Percentiles rank a stretch among this genome's conserved stretches.
Conservation (phyloP, 2,888 invertebrate species). For the Trissolcus brochymenae region DNA sequence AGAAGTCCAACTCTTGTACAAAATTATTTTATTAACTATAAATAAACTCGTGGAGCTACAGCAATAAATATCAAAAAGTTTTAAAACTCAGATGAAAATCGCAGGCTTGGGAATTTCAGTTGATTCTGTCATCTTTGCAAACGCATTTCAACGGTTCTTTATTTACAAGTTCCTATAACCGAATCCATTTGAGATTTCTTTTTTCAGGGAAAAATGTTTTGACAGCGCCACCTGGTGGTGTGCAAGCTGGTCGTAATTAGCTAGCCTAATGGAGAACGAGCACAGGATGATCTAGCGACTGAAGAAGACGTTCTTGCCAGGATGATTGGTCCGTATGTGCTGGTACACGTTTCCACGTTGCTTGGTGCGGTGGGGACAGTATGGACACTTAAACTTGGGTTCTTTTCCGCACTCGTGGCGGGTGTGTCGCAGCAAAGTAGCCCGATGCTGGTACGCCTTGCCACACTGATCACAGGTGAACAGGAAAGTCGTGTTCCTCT, state of each 20-base stretch:
- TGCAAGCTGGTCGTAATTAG: neutral
- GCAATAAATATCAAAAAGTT: conserved; percentile 9
- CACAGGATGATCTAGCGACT: conserved; percentile 8
- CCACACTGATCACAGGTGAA: conserved; percentile 74
- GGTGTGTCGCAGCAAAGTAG: conserved; percentile 73
- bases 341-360: conserved; percentile 71
- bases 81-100: no score
- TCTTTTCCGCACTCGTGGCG: conserved; percentile 74
- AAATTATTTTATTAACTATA: conserved; percentile 48
- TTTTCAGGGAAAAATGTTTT: no score
- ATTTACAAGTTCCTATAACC: no score
- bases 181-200: no score
- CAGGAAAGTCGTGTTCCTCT: conserved; percentile 42
- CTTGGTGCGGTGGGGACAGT: conserved; percentile 64
- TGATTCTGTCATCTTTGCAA: no score
- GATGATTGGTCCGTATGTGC: conserved; percentile 70
- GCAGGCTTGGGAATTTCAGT: no score
- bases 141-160: no score
- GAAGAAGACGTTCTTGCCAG: conserved; percentile 63
- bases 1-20: conserved; percentile 23
- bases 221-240: no score
- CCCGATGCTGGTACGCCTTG: conserved; percentile 72
- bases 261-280: neutral
- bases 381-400: conserved; percentile 72
- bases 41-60: conserved; percentile 33